Evolutionary conservation across 2,113 vertebrate species (phyloP).

Genomic region (Phoenicopterus ruber): DNA sequence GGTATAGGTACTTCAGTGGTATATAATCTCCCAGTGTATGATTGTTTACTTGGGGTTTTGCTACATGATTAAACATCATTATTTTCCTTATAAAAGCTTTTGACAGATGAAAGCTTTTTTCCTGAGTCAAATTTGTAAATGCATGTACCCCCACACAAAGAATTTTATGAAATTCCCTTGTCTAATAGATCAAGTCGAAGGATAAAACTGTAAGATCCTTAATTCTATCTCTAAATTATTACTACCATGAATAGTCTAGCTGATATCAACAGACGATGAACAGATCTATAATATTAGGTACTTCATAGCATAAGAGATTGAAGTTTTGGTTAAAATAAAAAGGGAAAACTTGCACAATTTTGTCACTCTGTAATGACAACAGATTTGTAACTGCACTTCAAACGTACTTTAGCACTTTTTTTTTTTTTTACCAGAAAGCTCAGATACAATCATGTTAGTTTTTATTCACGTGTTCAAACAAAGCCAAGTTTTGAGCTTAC

Average conservation of each 20-base stretch:
- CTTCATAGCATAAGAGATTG: accelerated
- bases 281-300: not conserved
- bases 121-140: not conserved
- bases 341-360: not conserved
- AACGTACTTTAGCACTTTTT: not conserved
- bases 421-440: not conserved
- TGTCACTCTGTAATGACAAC: not conserved
- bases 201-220: not conserved
- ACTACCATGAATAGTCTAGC: not conserved
- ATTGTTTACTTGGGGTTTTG: not conserved
- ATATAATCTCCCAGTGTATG: too few relatives aligned
- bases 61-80: not conserved
- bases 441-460: not conserved
- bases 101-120: not conserved
- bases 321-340: not conserved
- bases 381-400: not conserved
- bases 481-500: not conserved
- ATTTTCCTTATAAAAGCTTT: not conserved
- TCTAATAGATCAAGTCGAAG: not conserved
- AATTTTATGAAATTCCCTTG: not conserved
- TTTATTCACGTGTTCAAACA: not conserved
- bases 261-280: not conserved
- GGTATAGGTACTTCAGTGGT: not conserved
- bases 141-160: not conserved
- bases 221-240: not conserved